Evolutionary conservation across 2,888 invertebrate species (phyloP).

Genomic region (Aricia artaxerxes): DNA sequence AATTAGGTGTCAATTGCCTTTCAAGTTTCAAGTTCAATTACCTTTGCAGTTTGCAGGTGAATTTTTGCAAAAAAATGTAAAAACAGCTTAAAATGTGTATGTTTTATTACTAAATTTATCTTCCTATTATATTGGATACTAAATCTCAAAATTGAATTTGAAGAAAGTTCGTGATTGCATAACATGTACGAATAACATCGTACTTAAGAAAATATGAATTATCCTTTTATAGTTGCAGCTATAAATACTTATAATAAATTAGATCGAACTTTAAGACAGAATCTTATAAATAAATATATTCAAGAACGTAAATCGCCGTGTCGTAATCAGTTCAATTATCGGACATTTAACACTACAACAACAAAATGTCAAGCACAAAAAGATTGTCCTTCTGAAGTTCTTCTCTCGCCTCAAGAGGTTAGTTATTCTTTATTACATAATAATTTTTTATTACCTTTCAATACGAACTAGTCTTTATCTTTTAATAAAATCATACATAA

Average conservation of each 20-base stretch:
- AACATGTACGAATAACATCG: constrained; percentile 52
- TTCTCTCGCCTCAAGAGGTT: constrained; percentile 72
- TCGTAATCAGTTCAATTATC: constrained; percentile 43
- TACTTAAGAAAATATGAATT: constrained; percentile 61
- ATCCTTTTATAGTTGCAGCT: constrained; percentile 55
- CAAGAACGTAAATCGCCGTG: constrained; percentile 45
- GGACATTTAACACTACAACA: constrained; percentile 51
- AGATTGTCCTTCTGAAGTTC: constrained; percentile 53
- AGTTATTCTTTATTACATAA: constrained; percentile 40
- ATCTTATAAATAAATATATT: constrained; percentile 50
- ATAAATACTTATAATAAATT: constrained; percentile 57
- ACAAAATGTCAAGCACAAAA: constrained; percentile 51
- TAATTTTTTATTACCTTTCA: background rate
- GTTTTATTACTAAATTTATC: background rate
- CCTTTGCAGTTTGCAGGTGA: background rate
- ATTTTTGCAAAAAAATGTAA: constrained; percentile 12
- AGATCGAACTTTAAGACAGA: constrained; percentile 52
- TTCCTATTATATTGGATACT: background rate
- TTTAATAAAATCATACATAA: background rate
- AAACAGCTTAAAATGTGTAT: background rate
- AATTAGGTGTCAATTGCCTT: background rate
- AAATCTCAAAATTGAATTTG: background rate
- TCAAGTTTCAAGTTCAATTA: background rate
- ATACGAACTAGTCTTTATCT: background rate
- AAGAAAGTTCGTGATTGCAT: constrained; percentile 53